phyloP scores from a whole-genome alignment of 2,113 vertebrate species.

The Tupaia tana region DNA sequence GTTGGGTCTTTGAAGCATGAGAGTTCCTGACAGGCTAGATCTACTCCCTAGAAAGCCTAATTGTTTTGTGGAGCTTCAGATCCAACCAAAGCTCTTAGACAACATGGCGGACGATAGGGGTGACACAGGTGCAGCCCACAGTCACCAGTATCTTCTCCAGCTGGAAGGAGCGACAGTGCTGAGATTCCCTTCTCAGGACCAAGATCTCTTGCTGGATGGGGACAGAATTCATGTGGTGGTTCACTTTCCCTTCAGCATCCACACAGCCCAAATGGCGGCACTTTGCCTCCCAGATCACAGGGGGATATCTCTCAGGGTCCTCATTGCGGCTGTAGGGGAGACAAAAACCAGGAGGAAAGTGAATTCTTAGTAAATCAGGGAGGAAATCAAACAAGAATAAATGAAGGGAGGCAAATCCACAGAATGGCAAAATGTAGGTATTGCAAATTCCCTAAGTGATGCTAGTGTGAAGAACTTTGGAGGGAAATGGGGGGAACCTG shows the following conservation, averaged over 20 bases:
- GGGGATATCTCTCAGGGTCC: conserved; percentile 84
- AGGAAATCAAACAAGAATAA: background rate
- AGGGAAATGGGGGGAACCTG: background rate
- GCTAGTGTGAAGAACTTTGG: background rate
- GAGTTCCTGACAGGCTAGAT: background rate
- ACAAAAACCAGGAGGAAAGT: conserved; percentile 41
- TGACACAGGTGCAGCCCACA: conserved; percentile 87
- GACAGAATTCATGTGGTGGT: conserved; percentile 81
- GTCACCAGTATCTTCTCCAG: conserved; percentile 85
- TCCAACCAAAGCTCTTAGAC: conserved; percentile 19
- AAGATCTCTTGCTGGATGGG: conserved; percentile 87
- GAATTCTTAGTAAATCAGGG: background rate
- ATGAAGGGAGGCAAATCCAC: background rate
- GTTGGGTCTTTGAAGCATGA: background rate
- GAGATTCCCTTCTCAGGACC: conserved; percentile 80
- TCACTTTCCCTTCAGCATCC: conserved; percentile 5
- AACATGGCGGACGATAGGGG: conserved; percentile 64
- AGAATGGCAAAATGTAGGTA: background rate
- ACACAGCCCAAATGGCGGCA: conserved; percentile 81
- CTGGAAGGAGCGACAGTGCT: conserved; percentile 78
- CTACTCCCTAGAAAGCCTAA: background rate
- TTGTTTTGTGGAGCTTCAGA: background rate
- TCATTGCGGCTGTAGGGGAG: conserved; percentile 76
- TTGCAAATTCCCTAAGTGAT: background rate
- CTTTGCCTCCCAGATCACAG: conserved; percentile 78